These are phyloP conservation scores for Parnassius mnemosyne DNA, from an alignment of 2,888 invertebrate species.

Conservation along the genomic window DNA sequence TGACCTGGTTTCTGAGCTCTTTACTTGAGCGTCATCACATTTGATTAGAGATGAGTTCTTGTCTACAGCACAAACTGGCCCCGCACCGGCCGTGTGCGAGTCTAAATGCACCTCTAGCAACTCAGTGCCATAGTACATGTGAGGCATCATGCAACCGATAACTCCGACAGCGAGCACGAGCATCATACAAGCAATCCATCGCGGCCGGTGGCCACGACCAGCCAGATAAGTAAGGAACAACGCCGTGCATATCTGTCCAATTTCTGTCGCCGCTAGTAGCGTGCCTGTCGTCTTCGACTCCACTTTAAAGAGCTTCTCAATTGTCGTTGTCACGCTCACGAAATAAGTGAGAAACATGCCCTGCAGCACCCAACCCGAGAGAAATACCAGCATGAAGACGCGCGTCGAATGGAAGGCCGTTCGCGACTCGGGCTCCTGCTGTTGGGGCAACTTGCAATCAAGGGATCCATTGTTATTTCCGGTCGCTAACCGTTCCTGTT, in stretches of 20 bases:
- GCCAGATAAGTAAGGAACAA: constrained; percentile 93
- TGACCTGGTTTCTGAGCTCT: constrained; percentile 85
- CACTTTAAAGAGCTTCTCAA: constrained; percentile 95
- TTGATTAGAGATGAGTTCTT: constrained; percentile 44
- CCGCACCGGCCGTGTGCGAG: constrained; percentile 59
- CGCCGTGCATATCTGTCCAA: constrained; percentile 95
- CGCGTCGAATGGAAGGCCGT: constrained; percentile 90
- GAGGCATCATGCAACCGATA: constrained; percentile 92
- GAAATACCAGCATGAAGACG: constrained; percentile 92
- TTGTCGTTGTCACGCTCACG: constrained; percentile 95
- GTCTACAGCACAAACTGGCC: constrained; percentile 52
- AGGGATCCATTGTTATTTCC: constrained; percentile 87
- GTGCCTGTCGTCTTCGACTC: constrained; percentile 95
- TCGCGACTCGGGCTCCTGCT: constrained; percentile 82
- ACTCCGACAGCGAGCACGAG: constrained; percentile 92
- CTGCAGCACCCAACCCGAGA: constrained; percentile 91
- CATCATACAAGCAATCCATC: constrained; percentile 97
- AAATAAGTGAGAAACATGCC: constrained; percentile 98
- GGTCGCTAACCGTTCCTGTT: constrained; percentile 72
- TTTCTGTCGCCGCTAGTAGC: constrained; percentile 94
- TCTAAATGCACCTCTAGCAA: constrained; percentile 77
- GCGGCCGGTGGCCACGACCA: constrained; percentile 94
- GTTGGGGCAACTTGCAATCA: constrained; percentile 86
- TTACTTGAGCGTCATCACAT: constrained; percentile 82
- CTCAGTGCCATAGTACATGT: constrained; percentile 90